A percentile compares a stretch with the other conserved stretches of the same genome.
phyloP scores from a whole-genome alignment of 2,113 vertebrate species.

The Oxygymnocypris stewartii region DNA sequence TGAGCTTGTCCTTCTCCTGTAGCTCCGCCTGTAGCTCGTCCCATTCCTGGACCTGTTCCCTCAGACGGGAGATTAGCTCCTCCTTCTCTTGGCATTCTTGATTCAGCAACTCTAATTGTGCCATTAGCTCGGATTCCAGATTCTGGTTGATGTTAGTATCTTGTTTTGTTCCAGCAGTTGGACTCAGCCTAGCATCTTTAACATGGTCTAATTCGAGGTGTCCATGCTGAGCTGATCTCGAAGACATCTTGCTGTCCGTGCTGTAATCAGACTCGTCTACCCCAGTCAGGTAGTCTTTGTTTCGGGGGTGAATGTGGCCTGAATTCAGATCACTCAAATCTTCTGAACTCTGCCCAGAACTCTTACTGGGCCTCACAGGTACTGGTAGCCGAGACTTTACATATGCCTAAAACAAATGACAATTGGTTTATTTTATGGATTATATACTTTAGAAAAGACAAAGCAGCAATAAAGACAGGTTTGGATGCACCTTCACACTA shows the following conservation, averaged over 20 bases:
- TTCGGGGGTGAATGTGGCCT: neutral
- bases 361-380: constrained; percentile 68
- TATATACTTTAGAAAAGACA: neutral
- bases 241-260: constrained; percentile 43
- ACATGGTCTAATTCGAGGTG: neutral
- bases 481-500: neutral
- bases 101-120: constrained; percentile 75
- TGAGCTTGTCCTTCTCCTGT: constrained; percentile 69
- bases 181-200: constrained; percentile 28
- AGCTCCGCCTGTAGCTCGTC: constrained; percentile 68
- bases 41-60: constrained; percentile 64
- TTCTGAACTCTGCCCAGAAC: constrained; percentile 48
- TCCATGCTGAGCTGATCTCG: neutral
- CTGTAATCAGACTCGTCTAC: constrained; percentile 11
- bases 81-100: constrained; percentile 78
- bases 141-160: neutral
- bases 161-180: neutral
- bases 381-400: constrained; percentile 83
- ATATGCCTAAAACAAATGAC: constrained; percentile 65
- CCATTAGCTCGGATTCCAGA: constrained; percentile 54
- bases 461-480: neutral
- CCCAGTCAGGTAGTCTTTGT: constrained; percentile 13
- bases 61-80: constrained; percentile 66
- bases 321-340: constrained; percentile 47
- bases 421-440: neutral